These are phyloP conservation scores for Melanotaenia maccullochi DNA, from an alignment of 2,797 vertebrate genomes.

Conservation along the genomic window DNA sequence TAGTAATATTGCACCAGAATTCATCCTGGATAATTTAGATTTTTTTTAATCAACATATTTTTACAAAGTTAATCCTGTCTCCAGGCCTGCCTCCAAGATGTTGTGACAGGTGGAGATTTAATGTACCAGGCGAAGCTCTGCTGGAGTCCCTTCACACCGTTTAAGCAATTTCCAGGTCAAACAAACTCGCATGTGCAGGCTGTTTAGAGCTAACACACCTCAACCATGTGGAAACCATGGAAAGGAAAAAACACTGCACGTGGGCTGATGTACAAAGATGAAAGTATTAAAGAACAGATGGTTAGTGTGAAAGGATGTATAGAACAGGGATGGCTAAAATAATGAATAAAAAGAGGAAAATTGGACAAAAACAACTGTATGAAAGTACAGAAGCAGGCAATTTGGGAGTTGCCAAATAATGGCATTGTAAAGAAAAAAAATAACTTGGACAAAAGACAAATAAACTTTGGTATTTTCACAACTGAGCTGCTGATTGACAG, in stretches of 20 bases:
- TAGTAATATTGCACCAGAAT: background rate
- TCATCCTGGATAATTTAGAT: background rate
- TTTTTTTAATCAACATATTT: constrained; percentile 19
- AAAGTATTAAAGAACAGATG: constrained; percentile 14
- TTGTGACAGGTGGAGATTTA: constrained; percentile 59
- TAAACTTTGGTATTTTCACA: background rate
- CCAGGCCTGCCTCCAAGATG: constrained; percentile 10
- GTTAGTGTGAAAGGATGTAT: background rate
- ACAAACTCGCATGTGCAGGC: constrained; percentile 56
- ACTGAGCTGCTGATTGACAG: background rate
- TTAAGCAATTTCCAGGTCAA: constrained; percentile 63
- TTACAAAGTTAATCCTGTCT: constrained; percentile 8
- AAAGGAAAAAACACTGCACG: constrained; percentile 12
- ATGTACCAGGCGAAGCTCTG: constrained; percentile 65
- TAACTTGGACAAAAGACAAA: background rate
- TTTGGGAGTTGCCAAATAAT: background rate
- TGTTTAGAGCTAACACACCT: constrained; percentile 43
- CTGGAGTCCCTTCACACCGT: constrained; percentile 54
- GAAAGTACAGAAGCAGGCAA: background rate
- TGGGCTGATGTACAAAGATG: background rate
- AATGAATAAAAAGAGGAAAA: background rate
- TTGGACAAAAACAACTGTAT: background rate
- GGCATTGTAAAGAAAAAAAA: background rate
- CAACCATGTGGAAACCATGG: constrained; percentile 42
- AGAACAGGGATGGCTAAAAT: constrained; percentile 18